Percentiles rank a stretch among this genome's conserved stretches.
phyloP scores from a whole-genome alignment of 2,113 vertebrate species.

The Pachycephala philippinensis region DNA sequence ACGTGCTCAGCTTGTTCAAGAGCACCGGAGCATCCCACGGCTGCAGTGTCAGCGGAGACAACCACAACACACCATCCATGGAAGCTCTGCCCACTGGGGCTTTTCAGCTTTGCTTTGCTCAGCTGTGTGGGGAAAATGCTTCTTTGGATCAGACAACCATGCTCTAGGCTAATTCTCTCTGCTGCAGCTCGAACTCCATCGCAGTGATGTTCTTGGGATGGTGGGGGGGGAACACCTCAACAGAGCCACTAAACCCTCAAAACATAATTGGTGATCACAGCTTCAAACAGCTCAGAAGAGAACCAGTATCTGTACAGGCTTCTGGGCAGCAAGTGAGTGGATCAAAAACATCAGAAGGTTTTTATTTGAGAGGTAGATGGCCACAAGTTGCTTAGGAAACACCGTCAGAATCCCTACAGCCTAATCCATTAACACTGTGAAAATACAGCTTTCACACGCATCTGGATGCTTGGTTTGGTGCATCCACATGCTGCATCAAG shows the following conservation, averaged over 20 bases:
- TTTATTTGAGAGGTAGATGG: background rate
- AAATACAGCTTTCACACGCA: accelerated
- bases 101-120: background rate
- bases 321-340: background rate
- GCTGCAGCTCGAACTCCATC: accelerated
- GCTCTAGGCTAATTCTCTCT: background rate
- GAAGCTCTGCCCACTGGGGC: background rate
- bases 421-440: background rate
- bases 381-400: background rate
- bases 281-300: background rate
- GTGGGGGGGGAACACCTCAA: background rate
- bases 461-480: background rate
- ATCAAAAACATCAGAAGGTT: background rate
- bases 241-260: background rate
- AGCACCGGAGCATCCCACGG: background rate
- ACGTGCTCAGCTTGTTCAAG: background rate
- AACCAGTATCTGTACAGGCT: background rate
- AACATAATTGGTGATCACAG: background rate
- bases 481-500: accelerated
- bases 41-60: background rate
- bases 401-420: background rate
- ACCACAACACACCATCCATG: background rate
- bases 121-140: background rate
- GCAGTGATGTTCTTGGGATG: background rate
- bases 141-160: background rate